Percentiles rank a stretch among this genome's conserved stretches.
These are phyloP conservation scores for Varecia variegata DNA, from an alignment of 2,797 vertebrate species.

Conservation along the genomic window DNA sequence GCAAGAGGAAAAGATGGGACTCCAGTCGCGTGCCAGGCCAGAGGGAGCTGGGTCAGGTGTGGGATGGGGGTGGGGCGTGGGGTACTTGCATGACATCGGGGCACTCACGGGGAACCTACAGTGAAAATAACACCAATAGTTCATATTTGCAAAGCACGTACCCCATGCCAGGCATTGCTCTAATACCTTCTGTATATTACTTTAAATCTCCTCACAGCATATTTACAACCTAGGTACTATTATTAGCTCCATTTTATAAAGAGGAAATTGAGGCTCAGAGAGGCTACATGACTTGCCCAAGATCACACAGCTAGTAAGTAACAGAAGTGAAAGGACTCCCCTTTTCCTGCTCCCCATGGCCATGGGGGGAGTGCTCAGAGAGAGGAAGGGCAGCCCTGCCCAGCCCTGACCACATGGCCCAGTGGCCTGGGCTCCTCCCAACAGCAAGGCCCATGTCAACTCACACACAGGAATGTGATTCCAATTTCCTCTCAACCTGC, in stretches of 20 bases:
- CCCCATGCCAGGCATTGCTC: neutral
- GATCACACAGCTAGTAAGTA: neutral
- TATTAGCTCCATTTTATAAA: neutral
- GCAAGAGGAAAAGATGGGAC: neutral
- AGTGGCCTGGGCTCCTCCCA: neutral
- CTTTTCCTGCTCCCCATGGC: neutral
- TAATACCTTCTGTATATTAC: neutral
- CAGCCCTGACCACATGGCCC: neutral
- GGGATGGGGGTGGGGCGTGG: neutral
- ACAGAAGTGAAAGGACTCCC: neutral
- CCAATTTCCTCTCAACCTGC: neutral
- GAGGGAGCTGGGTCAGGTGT: neutral
- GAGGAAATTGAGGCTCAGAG: neutral
- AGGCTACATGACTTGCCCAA: neutral
- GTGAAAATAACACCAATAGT: neutral
- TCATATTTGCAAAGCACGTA: neutral
- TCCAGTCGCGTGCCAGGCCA: neutral
- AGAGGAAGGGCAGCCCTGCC: neutral
- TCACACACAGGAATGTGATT: neutral
- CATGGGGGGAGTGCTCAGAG: rapidly evolving
- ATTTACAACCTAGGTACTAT: neutral
- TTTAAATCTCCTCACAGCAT: neutral
- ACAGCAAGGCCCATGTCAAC: neutral
- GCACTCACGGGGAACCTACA: neutral
- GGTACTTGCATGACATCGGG: neutral